phyloP scores from a whole-genome alignment of 2,113 vertebrate species.

The Jaculus jaculus region DNA sequence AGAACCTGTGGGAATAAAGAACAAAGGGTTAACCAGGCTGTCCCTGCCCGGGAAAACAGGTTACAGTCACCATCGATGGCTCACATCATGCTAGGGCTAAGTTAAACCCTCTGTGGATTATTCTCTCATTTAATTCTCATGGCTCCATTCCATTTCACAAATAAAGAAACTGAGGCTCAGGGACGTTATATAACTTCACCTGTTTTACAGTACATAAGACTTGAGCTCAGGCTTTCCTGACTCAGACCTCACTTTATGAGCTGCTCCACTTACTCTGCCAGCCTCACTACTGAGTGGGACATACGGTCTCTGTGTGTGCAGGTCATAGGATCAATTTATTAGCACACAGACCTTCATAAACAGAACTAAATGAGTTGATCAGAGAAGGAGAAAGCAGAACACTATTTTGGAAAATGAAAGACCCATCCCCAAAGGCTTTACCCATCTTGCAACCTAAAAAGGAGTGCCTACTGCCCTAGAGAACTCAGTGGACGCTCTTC shows the following conservation, averaged over 20 bases:
- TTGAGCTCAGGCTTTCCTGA: not conserved
- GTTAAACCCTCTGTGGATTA: not conserved
- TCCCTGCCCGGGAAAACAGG: not conserved
- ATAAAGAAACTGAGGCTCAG: not conserved
- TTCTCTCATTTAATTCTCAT: not conserved
- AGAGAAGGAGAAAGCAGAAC: not conserved
- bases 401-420: not conserved
- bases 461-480: not conserved
- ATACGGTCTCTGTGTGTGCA: not conserved
- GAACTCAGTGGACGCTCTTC: not conserved
- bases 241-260: not conserved
- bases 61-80: accelerated
- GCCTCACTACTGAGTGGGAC: not conserved
- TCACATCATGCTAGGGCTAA: accelerated
- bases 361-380: not conserved
- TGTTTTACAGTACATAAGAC: not conserved
- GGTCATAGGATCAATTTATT: not conserved
- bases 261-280: not conserved
- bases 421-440: not conserved
- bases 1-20: conserved; percentile 85
- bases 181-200: not conserved
- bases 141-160: not conserved
- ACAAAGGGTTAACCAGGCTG: accelerated
- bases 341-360: not conserved
- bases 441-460: not conserved